Percentiles rank a stretch among this genome's conserved stretches.
phyloP scores from a whole-genome alignment of 2,113 vertebrate species.

The Cyanoderma ruficeps region DNA sequence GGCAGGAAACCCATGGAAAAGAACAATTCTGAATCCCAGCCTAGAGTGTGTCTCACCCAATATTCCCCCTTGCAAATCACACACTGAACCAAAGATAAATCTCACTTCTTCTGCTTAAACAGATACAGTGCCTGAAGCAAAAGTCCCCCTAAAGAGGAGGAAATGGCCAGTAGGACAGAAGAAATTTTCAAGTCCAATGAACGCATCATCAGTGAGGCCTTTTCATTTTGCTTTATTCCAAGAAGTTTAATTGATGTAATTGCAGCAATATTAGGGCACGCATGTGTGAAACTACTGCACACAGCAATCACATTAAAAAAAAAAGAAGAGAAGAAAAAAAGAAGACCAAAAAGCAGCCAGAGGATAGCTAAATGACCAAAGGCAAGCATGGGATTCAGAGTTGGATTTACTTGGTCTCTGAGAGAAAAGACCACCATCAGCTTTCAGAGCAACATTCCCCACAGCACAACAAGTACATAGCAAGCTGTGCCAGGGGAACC shows the following conservation, averaged over 20 bases:
- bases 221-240: slow-evolving; percentile 13
- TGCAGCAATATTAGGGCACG: slow-evolving; percentile 10
- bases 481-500: not conserved
- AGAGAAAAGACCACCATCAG: not conserved
- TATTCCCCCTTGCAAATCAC: slow-evolving; percentile 1
- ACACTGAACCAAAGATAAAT: not conserved
- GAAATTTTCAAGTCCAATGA: slow-evolving; percentile 9
- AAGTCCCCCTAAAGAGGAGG: not conserved
- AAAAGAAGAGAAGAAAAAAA: not conserved
- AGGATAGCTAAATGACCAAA: not conserved
- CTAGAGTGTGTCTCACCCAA: not conserved
- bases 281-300: slow-evolving; percentile 17
- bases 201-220: not conserved
- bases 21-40: not conserved
- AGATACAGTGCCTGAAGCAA: not conserved
- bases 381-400: not conserved
- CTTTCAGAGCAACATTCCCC: not conserved
- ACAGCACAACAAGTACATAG: not conserved
- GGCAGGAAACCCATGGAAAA: not conserved
- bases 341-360: not conserved
- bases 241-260: slow-evolving; percentile 2
- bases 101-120: not conserved
- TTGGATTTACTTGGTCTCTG: not conserved
- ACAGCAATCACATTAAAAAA: not conserved
- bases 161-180: not conserved